A percentile compares a stretch with the other conserved stretches of the same genome.
These are phyloP conservation scores for Haliaeetus leucogaster DNA, from an alignment of 2,113 vertebrate genomes.

Conservation along the genomic window DNA sequence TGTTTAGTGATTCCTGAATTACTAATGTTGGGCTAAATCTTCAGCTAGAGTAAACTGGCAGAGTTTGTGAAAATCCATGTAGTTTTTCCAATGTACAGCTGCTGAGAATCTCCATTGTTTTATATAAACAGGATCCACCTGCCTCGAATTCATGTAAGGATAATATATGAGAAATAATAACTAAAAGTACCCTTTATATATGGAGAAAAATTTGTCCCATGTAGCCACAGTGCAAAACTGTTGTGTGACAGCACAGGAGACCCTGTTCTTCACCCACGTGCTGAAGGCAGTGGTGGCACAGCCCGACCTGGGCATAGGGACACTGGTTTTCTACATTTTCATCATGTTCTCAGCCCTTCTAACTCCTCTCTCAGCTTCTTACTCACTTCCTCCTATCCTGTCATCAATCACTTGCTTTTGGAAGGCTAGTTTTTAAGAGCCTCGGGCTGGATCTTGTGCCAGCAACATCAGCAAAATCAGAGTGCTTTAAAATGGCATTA, in stretches of 20 bases:
- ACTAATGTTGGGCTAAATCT: background rate
- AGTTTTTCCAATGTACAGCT: background rate
- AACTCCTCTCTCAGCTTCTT: background rate
- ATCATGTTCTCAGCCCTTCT: background rate
- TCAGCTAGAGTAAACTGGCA: background rate
- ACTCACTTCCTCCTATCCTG: background rate
- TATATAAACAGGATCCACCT: background rate
- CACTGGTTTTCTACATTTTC: background rate
- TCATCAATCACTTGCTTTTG: background rate
- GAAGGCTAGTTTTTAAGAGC: background rate
- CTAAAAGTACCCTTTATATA: background rate
- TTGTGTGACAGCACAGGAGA: background rate
- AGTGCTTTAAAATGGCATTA: background rate
- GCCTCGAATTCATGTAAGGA: background rate
- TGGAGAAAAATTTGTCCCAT: background rate
- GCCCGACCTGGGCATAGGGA: background rate
- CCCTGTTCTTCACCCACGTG: background rate
- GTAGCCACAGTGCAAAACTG: background rate
- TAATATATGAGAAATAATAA: background rate
- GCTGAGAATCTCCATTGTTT: background rate
- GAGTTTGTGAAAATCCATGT: background rate
- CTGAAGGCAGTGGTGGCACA: background rate
- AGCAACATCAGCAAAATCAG: background rate
- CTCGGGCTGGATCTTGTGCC: background rate
- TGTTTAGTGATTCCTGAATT: background rate